phyloP scores from a whole-genome alignment of 64 coral and sea anemone species.

The Anthopleura sola region DNA sequence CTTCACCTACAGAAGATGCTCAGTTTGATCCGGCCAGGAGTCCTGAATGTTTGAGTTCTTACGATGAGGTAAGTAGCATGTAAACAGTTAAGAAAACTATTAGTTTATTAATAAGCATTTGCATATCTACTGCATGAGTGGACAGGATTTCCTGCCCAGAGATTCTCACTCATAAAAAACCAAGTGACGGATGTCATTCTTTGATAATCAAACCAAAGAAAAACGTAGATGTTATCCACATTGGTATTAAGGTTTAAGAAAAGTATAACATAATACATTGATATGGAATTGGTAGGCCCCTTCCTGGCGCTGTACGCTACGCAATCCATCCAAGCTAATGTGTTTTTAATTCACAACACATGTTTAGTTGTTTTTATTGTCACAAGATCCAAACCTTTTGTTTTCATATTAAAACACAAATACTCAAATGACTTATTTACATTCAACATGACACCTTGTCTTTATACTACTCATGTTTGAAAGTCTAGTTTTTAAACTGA shows the following conservation, averaged over 20 bases:
- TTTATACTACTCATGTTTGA: background rate
- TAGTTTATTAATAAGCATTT: background rate
- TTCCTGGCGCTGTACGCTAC: background rate
- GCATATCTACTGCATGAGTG: background rate
- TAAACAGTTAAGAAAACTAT: background rate
- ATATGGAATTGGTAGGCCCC: background rate
- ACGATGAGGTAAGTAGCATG: constrained; percentile 19
- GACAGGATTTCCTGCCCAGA: background rate
- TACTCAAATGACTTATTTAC: background rate
- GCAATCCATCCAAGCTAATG: constrained; percentile 9
- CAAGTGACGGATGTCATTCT: background rate
- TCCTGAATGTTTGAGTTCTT: constrained; percentile 1
- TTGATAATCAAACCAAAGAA: background rate
- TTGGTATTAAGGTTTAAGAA: background rate
- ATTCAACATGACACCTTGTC: background rate
- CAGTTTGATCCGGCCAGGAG: background rate
- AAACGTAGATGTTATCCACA: background rate
- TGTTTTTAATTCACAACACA: constrained; percentile 37
- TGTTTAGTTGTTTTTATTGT: constrained; percentile 17
- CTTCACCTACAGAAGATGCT: background rate
- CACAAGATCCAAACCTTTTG: background rate
- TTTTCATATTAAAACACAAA: background rate
- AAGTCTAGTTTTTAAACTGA: background rate
- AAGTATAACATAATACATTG: background rate
- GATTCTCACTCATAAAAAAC: background rate